Conservation (phyloP, 2,888 invertebrate genomes). For the Phasia obesa region DNA sequence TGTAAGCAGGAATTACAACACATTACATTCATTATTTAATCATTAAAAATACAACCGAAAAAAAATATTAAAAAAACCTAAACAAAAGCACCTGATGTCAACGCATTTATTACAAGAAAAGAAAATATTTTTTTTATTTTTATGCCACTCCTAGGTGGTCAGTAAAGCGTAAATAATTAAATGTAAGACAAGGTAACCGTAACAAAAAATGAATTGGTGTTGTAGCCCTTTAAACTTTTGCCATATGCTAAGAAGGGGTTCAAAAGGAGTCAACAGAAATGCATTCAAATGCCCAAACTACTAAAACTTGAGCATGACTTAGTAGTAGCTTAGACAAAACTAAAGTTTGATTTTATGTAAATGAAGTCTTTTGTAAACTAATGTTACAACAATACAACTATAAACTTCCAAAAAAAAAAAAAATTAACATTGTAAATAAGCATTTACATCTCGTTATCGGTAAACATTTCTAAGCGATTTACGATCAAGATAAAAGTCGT, state of each 20-base stretch:
- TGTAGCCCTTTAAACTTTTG: not conserved
- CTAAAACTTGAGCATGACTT: not conserved
- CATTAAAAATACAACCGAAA: conserved; percentile 21
- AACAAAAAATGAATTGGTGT: not conserved
- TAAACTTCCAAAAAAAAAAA: not conserved
- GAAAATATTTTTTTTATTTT: conserved; percentile 15
- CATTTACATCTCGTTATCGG: not conserved
- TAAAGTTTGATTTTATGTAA: conserved; percentile 53
- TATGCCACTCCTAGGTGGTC: conserved; percentile 77
- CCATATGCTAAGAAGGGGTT: conserved; percentile 48
- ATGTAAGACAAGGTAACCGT: conserved; percentile 36
- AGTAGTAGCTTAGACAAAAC: not conserved
- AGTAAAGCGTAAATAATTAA: conserved; percentile 80
- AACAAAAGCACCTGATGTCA: conserved; percentile 60
- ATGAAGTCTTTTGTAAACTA: conserved; percentile 29
- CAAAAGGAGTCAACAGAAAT: conserved; percentile 45
- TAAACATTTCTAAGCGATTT: conserved; percentile 37
- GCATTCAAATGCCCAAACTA: not conserved
- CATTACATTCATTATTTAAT: conserved; percentile 50
- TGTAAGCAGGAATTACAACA: conserved; percentile 41
- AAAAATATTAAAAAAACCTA: conserved; percentile 3
- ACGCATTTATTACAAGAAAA: conserved; percentile 62
- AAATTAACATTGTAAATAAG: conserved; percentile 49
- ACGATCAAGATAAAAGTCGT: conserved; percentile 46
- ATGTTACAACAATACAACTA: conserved; percentile 2